Evolutionary conservation across 2,888 invertebrate species (phyloP), one percentile per base, ranked within the genome.

Genomic region (Protodeltote pygarga): DNA sequence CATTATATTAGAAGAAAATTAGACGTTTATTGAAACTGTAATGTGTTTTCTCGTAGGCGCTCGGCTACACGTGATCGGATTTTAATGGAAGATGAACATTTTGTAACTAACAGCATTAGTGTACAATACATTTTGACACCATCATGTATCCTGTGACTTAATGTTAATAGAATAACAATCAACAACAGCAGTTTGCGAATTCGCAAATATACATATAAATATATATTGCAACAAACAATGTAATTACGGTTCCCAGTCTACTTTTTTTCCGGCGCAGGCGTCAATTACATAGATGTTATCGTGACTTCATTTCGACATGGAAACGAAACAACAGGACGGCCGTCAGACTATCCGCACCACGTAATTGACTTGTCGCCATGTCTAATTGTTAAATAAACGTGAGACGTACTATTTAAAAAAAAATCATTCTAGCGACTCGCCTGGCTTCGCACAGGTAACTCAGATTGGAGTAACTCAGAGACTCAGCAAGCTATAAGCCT

Each of bases 351-450:
- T 58, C 40, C 27, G 55, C 52, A 62, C 50, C 65, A 47, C 57
- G 65, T 70, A 75, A 73, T 73, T 71, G 60, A 64, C 61, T 69
- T 68, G 68, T 65, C 59, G 60, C 45, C 63, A 51, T 49, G 38
- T 67, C 61, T 73, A 68, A 70, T 66, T 69, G 63, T 52, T 55
- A 63, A 67, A 59, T 60, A 63, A 29, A 50, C 44, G 8, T 20
- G 37, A 19, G 20, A 31, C 29, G 31, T 31, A 34, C 19, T 27
- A n/a, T n/a, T n/a, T n/a, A n/a, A n/a, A n/a, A n/a, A n/a, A n/a
- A n/a, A n/a, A n/a, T n/a, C n/a, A n/a, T n/a, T n/a, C n/a, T n/a
- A n/a, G n/a, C n/a, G n/a, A n/a, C n/a, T n/a, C n/a, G n/a, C n/a
- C n/a, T n/a, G n/a, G n/a, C n/a, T n/a, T n/a, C n/a, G n/a, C n/a